Evolutionary conservation across 2,113 vertebrate species (phyloP), one percentile per base, ranked within the genome.

Genomic region (Ovibos moschatus): DNA sequence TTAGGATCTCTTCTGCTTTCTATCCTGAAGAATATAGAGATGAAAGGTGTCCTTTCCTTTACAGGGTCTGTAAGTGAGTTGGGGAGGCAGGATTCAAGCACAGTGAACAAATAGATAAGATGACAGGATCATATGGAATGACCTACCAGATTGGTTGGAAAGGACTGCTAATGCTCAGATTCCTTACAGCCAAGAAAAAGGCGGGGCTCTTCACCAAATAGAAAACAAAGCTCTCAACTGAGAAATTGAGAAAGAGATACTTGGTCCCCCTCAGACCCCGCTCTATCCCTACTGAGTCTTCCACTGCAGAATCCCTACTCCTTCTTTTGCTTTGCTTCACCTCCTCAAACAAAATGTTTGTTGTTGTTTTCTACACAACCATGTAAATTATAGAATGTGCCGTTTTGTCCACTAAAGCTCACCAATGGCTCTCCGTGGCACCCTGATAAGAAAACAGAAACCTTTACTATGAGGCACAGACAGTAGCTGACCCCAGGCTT

Each of bases 381-480:
- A 7, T 17, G 25, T 43, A 45, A 17, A 64, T 1, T 2, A 85
- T 4, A 93, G 10, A 60, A 62, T 12, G 4, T 5, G 45, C 30
- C 21, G 0, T 25, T 74, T 76, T 79, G 12, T 1, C 40, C 47
- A 36, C 90, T 51, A n/a, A 40, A 55, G 40, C 6, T 78, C 28
- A 40, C 25, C 45, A 17, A 0, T 2, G 25, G 14, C 62, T 87
- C 81, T 71, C 27, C 50, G 3, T 23, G 50, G 11, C 2, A 84
- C n/a, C 17, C n/a, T 76, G 47, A 36, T 27, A 60, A 50, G 45
- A n/a, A 60, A 64, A 14, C 7, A 74, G 25, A 55, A 19, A 55
- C 1, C 9, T 67, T 53, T 17, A 17, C 45, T 1, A 4, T 1
- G 7, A 3, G 47, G 1, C 43, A 19, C 15, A 40, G 47, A 9